Evolutionary conservation across 2,888 invertebrate species (phyloP).

Genomic region (Laothoe populi): DNA sequence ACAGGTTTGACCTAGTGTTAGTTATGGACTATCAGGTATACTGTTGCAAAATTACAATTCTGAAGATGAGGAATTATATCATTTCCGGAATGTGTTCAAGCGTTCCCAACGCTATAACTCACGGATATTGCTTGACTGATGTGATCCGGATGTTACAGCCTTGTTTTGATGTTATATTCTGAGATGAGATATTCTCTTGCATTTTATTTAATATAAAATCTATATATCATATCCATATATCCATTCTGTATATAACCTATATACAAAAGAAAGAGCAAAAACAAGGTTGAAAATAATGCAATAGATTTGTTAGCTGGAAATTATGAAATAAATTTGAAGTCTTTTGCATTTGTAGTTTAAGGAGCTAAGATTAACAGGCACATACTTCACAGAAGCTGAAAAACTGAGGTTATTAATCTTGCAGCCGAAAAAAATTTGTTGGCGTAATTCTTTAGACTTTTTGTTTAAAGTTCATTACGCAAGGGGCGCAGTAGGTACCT

Average conservation of each 20-base stretch:
- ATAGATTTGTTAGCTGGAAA: background rate
- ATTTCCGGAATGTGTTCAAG: conserved; percentile 57
- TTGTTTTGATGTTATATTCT: conserved; percentile 43
- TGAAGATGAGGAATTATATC: conserved; percentile 61
- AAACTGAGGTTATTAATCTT: conserved; percentile 18
- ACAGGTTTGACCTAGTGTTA: no score
- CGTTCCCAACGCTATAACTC: conserved; percentile 46
- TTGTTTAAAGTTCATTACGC: conserved; percentile 33
- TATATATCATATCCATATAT: no score
- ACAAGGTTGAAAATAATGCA: background rate
- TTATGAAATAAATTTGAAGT: background rate
- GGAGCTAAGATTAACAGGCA: conserved; percentile 30
- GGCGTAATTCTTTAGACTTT: conserved; percentile 21
- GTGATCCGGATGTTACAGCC: conserved; percentile 68
- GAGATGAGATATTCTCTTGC: conserved; percentile 54
- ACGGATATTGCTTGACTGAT: conserved; percentile 70
- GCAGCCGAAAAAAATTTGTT: conserved; percentile 19
- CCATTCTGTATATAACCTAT: no score
- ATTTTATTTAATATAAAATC: conserved; percentile 32
- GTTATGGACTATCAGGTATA: no score
- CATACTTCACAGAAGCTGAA: conserved; percentile 5
- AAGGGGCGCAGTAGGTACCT: conserved; percentile 53
- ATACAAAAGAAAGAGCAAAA: no score
- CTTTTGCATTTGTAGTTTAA: background rate
- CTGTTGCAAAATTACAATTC: no score